phyloP scores from a whole-genome alignment of 2,888 invertebrate genomes.

The Chydorus sphaericus region DNA sequence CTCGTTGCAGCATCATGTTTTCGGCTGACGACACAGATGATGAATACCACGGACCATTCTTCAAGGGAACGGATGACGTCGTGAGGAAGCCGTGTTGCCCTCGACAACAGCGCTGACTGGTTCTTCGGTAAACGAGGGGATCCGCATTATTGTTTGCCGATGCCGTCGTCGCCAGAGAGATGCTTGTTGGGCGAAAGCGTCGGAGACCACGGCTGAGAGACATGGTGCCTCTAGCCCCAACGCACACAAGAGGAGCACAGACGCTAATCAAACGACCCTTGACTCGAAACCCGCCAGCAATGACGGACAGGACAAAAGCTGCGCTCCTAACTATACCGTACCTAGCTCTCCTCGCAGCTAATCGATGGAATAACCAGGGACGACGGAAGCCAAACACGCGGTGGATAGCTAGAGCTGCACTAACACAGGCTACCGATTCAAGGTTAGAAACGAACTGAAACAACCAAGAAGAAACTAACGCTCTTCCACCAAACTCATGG shows the following conservation, averaged over 20 bases:
- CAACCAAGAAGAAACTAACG: background rate
- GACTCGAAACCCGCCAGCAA: background rate
- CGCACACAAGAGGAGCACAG: background rate
- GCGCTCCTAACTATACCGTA: too few species aligned
- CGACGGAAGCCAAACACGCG: background rate
- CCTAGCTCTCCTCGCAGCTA: too few species aligned
- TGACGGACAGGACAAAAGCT: background rate
- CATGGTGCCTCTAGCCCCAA: background rate
- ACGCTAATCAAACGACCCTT: background rate
- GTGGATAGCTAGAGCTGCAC: background rate
- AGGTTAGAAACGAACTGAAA: background rate
- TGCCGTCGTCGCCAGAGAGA: too few species aligned
- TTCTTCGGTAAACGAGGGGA: background rate
- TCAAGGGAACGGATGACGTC: background rate
- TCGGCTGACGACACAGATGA: too few species aligned
- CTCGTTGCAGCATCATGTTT: too few species aligned
- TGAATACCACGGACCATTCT: too few species aligned
- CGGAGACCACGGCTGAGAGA: background rate
- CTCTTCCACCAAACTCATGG: background rate
- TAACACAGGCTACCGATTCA: background rate
- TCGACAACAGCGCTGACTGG: background rate
- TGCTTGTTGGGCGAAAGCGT: background rate
- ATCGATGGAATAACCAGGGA: conserved; percentile 1
- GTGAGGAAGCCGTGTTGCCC: background rate
- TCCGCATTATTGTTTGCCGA: background rate